These are phyloP conservation scores for Ptilonorhynchus violaceus DNA, from an alignment of 2,113 vertebrate species.

Conservation along the genomic window DNA sequence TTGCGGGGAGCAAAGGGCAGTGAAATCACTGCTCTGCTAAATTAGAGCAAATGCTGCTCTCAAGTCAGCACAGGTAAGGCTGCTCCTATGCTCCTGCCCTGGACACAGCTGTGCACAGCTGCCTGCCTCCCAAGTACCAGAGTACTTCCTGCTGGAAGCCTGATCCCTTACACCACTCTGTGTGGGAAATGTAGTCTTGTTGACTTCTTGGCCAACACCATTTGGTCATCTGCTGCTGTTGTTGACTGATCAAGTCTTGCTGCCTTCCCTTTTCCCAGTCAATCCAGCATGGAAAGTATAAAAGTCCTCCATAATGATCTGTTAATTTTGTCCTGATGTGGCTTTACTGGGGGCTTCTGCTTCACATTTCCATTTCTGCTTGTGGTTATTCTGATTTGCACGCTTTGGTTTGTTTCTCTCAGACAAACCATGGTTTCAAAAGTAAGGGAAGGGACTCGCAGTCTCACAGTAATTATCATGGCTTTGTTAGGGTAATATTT, in stretches of 20 bases:
- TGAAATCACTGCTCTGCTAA: neutral
- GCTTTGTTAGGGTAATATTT: neutral
- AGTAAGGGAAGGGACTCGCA: neutral
- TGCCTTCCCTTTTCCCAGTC: neutral
- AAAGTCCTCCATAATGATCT: neutral
- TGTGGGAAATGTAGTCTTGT: neutral
- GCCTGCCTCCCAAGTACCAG: neutral
- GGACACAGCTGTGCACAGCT: neutral
- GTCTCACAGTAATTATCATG: neutral
- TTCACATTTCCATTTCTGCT: neutral
- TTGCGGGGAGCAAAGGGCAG: neutral
- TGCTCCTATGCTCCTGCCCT: fast-evolving
- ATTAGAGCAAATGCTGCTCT: neutral
- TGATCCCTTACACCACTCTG: neutral
- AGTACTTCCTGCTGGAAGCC: neutral
- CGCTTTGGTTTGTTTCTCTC: neutral
- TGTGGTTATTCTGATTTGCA: neutral
- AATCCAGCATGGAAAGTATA: neutral
- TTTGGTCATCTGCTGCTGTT: neutral
- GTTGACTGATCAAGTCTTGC: neutral
- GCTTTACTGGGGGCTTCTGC: neutral
- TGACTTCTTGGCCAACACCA: neutral
- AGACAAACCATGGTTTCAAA: neutral
- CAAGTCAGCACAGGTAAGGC: neutral
- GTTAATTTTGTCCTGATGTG: neutral